These are phyloP conservation scores for Pantherophis guttatus DNA, from an alignment of 2,113 vertebrate genomes.

Conservation along the genomic window DNA sequence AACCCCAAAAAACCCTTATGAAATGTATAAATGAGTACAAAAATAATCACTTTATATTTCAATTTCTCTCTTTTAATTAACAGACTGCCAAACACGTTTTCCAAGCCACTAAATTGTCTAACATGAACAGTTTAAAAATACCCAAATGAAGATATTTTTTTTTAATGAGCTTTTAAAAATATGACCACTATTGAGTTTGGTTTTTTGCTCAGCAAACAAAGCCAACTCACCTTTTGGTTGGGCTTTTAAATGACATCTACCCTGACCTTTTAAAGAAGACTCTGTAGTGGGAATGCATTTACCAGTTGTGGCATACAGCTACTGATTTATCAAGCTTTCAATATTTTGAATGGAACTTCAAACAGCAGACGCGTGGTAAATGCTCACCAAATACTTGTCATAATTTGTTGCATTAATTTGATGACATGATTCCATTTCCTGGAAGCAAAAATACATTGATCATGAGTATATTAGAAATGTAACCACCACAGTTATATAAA, in stretches of 20 bases:
- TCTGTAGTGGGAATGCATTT: background rate
- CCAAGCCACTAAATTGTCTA: conserved; percentile 36
- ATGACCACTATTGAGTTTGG: conserved; percentile 26
- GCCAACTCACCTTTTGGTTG: background rate
- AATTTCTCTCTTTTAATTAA: conserved; percentile 43
- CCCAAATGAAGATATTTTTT: conserved; percentile 14
- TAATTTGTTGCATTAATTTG: background rate
- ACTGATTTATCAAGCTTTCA: conserved; percentile 2
- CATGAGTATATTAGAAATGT: background rate
- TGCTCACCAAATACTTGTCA: background rate
- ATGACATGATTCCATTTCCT: background rate
- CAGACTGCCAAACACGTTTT: conserved; percentile 48
- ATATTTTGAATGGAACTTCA: conserved; percentile 20
- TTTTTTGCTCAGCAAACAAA: conserved; percentile 38
- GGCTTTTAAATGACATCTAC: background rate
- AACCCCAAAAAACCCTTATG: conserved; percentile 9
- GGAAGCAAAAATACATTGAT: background rate
- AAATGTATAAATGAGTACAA: conserved; percentile 37
- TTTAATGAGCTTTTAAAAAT: conserved; percentile 14
- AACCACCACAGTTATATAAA: rapidly evolving
- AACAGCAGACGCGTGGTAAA: background rate
- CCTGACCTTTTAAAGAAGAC: conserved; percentile 3
- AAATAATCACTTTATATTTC: background rate
- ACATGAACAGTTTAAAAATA: conserved; percentile 20
- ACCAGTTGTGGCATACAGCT: background rate